Base-by-base conservation (phyloP, 2,888 invertebrate species). In the Eretmocerus hayati region DNA sequence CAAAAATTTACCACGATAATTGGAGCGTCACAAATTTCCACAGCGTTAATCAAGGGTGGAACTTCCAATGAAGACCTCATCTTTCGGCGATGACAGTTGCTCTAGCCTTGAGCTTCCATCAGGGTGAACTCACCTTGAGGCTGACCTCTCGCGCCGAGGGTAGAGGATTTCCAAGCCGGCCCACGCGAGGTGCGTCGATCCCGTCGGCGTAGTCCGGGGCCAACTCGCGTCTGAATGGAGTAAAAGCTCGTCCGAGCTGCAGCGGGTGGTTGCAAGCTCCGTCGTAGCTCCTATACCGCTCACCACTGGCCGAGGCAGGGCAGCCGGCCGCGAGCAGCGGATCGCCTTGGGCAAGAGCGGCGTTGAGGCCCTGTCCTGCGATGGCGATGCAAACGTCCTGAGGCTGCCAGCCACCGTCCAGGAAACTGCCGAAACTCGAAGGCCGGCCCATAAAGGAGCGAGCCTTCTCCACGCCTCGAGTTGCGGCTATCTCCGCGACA, bases 71-170 rank as follows among this genome's bases (percentile, higher is more conserved):
- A n/a, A n/a, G n/a, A n/a, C n/a, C n/a, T n/a, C n/a, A n/a, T n/a
- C n/a, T n/a, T n/a, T n/a, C n/a, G n/a, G n/a, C n/a, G n/a, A n/a
- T n/a, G n/a, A n/a, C n/a, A n/a, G n/a, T n/a, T n/a, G n/a, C n/a
- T n/a, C n/a, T n/a, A n/a, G n/a, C n/a, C n/a, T n/a, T n/a, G n/a
- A n/a, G n/a, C n/a, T n/a, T n/a, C n/a, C n/a, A n/a, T n/a, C n/a
- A n/a, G n/a, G n/a, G n/a, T n/a, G n/a, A n/a, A 26, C 36, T 32
- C 20, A 52, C 54, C 37, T 56, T 53, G 16, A 83, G 69, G 57
- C 88, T 89, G 5, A 90, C 81, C 59, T 83, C 79, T 15, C 89
- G 77, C 0, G 90, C 87, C 16, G 85, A 82, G 0, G 90, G 90
- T 23, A 90, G 68, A 0, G 66, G 58, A 0, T 66, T 65, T 0